These are phyloP conservation scores for Epizoanthus rinbou DNA, from an alignment of 92 coral and sea anemone species.

Conservation along the genomic window DNA sequence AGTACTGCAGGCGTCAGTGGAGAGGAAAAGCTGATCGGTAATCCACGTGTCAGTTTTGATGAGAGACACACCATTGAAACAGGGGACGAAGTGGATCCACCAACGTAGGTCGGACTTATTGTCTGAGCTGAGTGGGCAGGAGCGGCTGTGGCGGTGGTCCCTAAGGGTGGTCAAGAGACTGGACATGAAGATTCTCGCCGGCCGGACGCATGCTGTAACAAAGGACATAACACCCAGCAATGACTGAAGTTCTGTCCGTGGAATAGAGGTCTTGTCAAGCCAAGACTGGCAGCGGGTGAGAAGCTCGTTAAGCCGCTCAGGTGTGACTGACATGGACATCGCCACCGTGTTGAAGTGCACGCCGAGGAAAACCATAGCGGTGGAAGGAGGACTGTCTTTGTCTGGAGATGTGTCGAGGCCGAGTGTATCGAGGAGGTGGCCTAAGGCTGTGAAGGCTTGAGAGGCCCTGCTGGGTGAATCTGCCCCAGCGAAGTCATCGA, in stretches of 20 bases:
- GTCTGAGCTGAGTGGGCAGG: conserved; percentile 22
- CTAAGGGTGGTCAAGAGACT: too few species aligned
- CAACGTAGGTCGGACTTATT: conserved; percentile 42
- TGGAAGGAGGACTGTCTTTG: conserved; percentile 40
- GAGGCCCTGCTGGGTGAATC: neutral
- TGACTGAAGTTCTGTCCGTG: too few species aligned
- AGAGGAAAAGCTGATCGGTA: conserved; percentile 16
- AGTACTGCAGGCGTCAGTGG: conserved; percentile 29
- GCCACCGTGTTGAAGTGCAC: conserved; percentile 32
- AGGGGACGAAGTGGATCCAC: conserved; percentile 43
- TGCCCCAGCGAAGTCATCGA: conserved; percentile 44
- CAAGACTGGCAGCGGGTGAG: neutral
- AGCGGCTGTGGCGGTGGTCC: too few species aligned
- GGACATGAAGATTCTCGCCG: too few species aligned
- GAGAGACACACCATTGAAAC: conserved; percentile 32
- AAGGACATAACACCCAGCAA: too few species aligned
- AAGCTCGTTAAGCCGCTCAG: conserved; percentile 29
- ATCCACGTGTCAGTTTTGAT: conserved; percentile 39
- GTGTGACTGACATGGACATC: conserved; percentile 39
- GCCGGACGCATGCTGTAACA: too few species aligned
- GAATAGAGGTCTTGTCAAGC: too few species aligned
- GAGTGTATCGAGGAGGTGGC: neutral
- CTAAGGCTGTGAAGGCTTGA: neutral
- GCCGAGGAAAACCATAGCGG: conserved; percentile 30
- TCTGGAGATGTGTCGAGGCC: conserved; percentile 32